A percentile compares a stretch with the other conserved stretches of the same genome.
phyloP scores from a whole-genome alignment of 2,888 invertebrate genomes.

The Notocelia uddmanniana region DNA sequence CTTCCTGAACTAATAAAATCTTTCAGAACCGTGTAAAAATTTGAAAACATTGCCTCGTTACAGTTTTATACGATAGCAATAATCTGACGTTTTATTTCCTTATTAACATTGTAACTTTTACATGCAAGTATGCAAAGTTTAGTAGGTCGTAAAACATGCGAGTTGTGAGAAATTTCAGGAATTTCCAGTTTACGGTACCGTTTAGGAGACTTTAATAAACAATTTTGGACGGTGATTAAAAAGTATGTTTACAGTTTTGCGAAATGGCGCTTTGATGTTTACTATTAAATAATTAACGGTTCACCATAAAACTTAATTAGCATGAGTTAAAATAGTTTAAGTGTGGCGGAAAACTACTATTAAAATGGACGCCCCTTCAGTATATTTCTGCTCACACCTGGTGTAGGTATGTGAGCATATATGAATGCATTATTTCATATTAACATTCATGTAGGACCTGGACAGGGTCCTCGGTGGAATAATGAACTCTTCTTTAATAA shows the following conservation, averaged over 20 bases:
- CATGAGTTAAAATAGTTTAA: background rate
- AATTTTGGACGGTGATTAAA: constrained; percentile 15
- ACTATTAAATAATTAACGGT: constrained; percentile 5
- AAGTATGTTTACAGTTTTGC: constrained; percentile 6
- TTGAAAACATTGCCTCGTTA: constrained; percentile 31
- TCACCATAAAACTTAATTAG: background rate
- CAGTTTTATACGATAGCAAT: constrained; percentile 36
- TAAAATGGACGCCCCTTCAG: no score
- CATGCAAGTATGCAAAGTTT: constrained; percentile 38
- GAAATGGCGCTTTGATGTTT: constrained; percentile 17
- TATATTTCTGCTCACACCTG: no score
- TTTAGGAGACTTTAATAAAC: constrained; percentile 1
- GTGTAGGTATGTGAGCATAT: no score
- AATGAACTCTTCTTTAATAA: no score
- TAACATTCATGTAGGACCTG: no score
- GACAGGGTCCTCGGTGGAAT: no score
- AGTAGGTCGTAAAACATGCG: constrained; percentile 26
- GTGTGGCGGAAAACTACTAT: no score
- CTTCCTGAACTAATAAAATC: constrained; percentile 24
- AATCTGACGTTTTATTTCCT: constrained; percentile 30
- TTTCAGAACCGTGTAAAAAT: constrained; percentile 18
- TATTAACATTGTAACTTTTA: constrained; percentile 39
- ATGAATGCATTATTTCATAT: no score
- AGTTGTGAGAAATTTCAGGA: constrained; percentile 25
- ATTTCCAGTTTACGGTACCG: constrained; percentile 22